A percentile compares a stretch with the other conserved stretches of the same genome.
Evolutionary conservation across 2,888 invertebrate species (phyloP).

Genomic region (Troglohyphantes excavatus): DNA sequence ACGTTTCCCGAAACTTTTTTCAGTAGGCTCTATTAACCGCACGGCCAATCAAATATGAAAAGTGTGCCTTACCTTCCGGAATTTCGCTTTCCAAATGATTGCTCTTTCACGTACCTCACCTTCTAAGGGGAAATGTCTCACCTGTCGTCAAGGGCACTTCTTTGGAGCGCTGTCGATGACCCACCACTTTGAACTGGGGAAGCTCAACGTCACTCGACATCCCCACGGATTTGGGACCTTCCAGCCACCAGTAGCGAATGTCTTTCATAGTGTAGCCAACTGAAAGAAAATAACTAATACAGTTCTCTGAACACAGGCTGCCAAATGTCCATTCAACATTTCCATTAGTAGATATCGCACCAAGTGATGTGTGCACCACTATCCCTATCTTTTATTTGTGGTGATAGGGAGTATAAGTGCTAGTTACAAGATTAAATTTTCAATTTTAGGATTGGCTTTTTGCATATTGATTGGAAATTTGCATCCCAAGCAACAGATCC

Average conservation of each 20-base stretch:
- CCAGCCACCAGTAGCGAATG: constrained; percentile 81
- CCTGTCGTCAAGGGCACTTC: constrained; percentile 85
- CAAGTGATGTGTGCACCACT: too few relatives aligned
- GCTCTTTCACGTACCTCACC: not conserved
- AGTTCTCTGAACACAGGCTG: too few relatives aligned
- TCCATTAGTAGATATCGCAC: too few relatives aligned
- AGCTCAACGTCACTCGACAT: constrained; percentile 81
- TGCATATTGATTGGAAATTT: too few relatives aligned
- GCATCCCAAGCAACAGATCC: too few relatives aligned
- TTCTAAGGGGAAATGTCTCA: constrained; percentile 84
- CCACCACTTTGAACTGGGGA: constrained; percentile 81
- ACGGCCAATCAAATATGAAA: not conserved
- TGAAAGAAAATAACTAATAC: constrained; percentile 66
- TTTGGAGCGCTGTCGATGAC: constrained; percentile 79
- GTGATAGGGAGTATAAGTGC: too few relatives aligned
- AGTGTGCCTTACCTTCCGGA: constrained; percentile 13
- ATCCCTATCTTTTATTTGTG: too few relatives aligned
- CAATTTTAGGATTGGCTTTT: too few relatives aligned
- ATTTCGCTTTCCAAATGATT: not conserved
- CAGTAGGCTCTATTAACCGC: not conserved
- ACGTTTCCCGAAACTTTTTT: constrained; percentile 22
- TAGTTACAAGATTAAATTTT: too few relatives aligned
- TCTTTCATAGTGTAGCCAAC: constrained; percentile 82
- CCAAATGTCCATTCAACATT: too few relatives aligned
- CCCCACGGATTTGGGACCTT: constrained; percentile 80